These are phyloP conservation scores for Turritopsis rubra DNA, from an alignment of 30 jellyfish, hydroid and myxozoan species.

Conservation along the genomic window DNA sequence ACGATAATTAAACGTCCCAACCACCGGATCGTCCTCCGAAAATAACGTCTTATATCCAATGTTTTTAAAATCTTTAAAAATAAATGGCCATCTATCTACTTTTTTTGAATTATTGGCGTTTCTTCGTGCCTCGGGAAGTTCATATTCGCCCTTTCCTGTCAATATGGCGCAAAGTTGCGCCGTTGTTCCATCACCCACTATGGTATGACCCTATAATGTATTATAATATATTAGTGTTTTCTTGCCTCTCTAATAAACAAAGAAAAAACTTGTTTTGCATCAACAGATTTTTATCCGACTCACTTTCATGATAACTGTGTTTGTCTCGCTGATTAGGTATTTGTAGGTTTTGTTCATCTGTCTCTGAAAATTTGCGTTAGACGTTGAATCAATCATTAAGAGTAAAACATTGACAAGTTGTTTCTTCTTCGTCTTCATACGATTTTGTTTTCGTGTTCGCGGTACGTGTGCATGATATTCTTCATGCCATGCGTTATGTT, in stretches of 20 bases:
- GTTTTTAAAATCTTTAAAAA: conserved; percentile 35
- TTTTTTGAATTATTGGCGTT: conserved; percentile 6
- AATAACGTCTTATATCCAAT: conserved; percentile 40
- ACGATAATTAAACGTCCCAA: conserved; percentile 45
- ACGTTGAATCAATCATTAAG: conserved; percentile 62
- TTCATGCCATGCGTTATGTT: conserved; percentile 23
- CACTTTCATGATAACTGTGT: background rate
- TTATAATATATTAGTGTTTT: too few species aligned
- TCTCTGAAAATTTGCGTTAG: conserved; percentile 58
- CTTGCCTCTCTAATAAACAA: too few species aligned
- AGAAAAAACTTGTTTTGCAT: background rate
- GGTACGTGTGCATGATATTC: conserved; percentile 42
- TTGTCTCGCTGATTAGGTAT: conserved; percentile 9
- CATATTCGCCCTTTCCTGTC: conserved; percentile 44
- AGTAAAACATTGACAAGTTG: conserved; percentile 28
- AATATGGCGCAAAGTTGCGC: conserved; percentile 62
- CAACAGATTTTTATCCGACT: background rate
- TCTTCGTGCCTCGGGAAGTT: conserved; percentile 63
- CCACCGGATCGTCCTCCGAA: conserved; percentile 42
- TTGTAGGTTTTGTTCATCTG: conserved; percentile 35
- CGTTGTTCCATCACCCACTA: conserved; percentile 73
- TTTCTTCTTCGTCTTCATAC: background rate
- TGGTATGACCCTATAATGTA: conserved; percentile 35
- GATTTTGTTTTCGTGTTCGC: background rate
- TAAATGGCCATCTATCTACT: conserved; percentile 69